Base-by-base conservation (phyloP, 2,888 invertebrate genomes). In the Lithodes maja region DNA sequence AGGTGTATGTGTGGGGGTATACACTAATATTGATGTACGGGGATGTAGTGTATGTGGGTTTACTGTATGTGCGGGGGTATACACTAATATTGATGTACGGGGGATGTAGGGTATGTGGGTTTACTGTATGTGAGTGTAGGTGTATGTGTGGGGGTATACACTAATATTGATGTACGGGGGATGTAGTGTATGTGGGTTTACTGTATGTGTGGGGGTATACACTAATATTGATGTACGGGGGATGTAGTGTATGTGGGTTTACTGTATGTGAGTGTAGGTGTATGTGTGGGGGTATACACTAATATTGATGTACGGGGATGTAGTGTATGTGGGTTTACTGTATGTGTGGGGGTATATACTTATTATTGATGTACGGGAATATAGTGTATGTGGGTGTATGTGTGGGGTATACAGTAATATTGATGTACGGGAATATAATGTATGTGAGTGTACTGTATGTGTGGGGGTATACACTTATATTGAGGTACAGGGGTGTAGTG, bases 381-480 rank as follows among this genome's bases (percentile, higher is more conserved):
- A 1, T 61, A 61, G 61, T 61, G 61, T 61, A 12, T 61, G 5
- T 61, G 61, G 61, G 12, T 61, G 61, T 12, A 12, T 5, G 61
- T 7, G 61, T 61, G 61, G 33, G 33, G 33, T 61, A 12, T 61
- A 61, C 12, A 5, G 0, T 61, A 61, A 12, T 61, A 7, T 7
- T 61, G 61, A 61, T 7, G 61, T 61, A 12, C 12, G 61, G 61
- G 12, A 5, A 9, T 55, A 9, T 33, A 61, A 0, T 61, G 61
- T 61, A 12, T 61, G 61, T 7, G 12, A 5, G 5, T 61, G 61
- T 61, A 12, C 0, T 61, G 61, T 61, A 12, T 5, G 77, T 77
- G 77, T n/a, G 77, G 12, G 77, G n/a, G n/a, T 77, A 49, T 77
- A 49, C 12, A 49, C 49, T 12, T 77, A 50, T 77, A 50, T 77